Evolutionary conservation across 2,888 invertebrate genomes (phyloP), one percentile per base, ranked within the genome.

Genomic region (Lasioglossum pauxillum): DNA sequence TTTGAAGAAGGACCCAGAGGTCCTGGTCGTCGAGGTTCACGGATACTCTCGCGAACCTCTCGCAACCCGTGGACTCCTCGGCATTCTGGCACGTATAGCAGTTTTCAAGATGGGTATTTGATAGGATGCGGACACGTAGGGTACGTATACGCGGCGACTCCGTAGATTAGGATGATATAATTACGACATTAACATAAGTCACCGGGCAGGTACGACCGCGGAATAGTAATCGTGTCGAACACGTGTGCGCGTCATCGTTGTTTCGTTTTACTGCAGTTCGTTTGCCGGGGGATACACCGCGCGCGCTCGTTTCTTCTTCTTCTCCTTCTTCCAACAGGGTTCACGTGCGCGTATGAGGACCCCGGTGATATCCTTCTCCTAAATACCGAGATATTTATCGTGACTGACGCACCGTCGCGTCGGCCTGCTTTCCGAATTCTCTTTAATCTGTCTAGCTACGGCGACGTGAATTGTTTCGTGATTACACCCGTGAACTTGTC

Each of bases 131-230:
- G 92, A 93, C 94, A 93, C 94, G 94, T 94, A 94, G 92, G 88
- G 88, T 93, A 93, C 91, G 91, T 92, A 93, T 92, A 91, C 84
- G 90, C 91, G 90, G 91, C 92, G 92, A 93, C 91, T 91, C 91
- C 92, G 93, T 93, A 95, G 95, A 95, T 95, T 95, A 95, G 94
- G 93, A 94, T 94, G 95, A 95, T 95, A 95, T 95, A 95, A 95
- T 95, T 95, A 94, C 94, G 92, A 92, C 93, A 94, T 95, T 95
- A 95, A 94, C 95, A 95, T 95, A 95, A 95, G 95, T 95, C 95
- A 94, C 92, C 93, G 93, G 93, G 88, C 92, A 91, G 91, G 91
- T 88, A 94, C 95, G 90, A 76, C 91, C 88, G 90, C 90, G 92
- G 95, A 95, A 95, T 95, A 95, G 92, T 94, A 95, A 95, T 94